Conservation (phyloP, 2,797 vertebrate genomes). For the Crenuchus spilurus region DNA sequence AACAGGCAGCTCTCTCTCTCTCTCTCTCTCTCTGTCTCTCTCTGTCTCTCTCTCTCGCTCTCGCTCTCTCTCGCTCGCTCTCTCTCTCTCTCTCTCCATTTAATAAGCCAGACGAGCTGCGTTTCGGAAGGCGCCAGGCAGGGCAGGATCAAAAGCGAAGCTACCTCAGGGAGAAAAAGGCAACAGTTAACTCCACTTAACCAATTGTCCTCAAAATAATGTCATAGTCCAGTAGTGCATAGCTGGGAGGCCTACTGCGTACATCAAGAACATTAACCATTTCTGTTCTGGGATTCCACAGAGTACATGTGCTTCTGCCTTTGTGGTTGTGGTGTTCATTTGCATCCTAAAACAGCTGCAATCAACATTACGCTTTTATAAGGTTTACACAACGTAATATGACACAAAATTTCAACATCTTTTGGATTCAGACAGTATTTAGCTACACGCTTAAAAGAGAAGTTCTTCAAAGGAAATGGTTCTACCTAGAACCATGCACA, state of each 20-base stretch:
- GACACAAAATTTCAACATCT: no score
- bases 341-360: no score
- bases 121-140: constrained; percentile 86
- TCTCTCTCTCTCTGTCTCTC: constrained; percentile 30
- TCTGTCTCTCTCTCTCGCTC: constrained; percentile 31
- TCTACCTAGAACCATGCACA: no score
- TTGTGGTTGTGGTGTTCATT: no score
- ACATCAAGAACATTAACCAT: constrained; percentile 66
- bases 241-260: constrained; percentile 67
- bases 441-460: no score
- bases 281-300: constrained; percentile 57
- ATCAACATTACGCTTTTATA: no score
- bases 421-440: no score
- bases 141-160: constrained; percentile 84
- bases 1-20: constrained; percentile 67
- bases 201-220: constrained; percentile 82
- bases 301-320: no score
- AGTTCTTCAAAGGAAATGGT: no score
- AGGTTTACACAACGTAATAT: no score
- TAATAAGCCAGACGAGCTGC: constrained; percentile 88
- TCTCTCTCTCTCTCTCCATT: constrained; percentile 80
- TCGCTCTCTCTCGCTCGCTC: constrained; percentile 56
- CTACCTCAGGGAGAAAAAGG: constrained; percentile 83
- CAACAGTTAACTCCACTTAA: constrained; percentile 83
- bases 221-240: constrained; percentile 73